Base-by-base conservation (phyloP, 1,140 invertebrate genomes). In the Bombus turneri region DNA sequence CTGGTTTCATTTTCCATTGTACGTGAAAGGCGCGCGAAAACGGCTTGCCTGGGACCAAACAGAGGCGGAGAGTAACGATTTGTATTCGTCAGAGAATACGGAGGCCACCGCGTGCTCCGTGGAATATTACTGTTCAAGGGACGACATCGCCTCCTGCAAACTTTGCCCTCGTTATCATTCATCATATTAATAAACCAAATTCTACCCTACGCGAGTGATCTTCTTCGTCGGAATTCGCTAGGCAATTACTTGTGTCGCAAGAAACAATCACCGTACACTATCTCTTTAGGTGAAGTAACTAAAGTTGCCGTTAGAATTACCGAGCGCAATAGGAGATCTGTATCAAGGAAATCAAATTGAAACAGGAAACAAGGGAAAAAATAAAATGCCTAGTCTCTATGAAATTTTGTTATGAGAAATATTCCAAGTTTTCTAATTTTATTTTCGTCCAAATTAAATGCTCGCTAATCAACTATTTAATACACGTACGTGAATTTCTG, bases 111-210 rank as follows among this genome's bases (percentile, higher is more conserved):
- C 37, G 64, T 76, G 71, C 83, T 80, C 47, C 75, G 41, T 83
- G n/a, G 72, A 85, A 91, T 87, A 87, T 86, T 91, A 87, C 66
- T 22, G 53, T 39, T 41, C 71, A 25, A n/a, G 62, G 74, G 62
- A 62, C 43, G 66, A 41, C n/a, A 66, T 47, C 77, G 37, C 39
- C 73, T 37, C 71, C 66, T 69, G 77, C 78, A 86, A 91, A 91
- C 88, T 90, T 91, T 85, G 72, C 57, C 72, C 84, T 88, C 77
- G 90, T 91, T 88, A 88, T 85, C 86, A 90, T 91, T 91, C 86
- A 83, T 91, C 88, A 91, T 88, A 91, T 91, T 91, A 91, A 91
- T 90, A 91, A 91, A 91, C 87, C 89, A 86, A 85, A 88, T 84
- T 76, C 84, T 69, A 18, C n/a, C 28, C 28, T 72, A 15, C 62